These are phyloP conservation scores for Suricata suricatta DNA, from an alignment of 2,113 vertebrate species.

Conservation along the genomic window DNA sequence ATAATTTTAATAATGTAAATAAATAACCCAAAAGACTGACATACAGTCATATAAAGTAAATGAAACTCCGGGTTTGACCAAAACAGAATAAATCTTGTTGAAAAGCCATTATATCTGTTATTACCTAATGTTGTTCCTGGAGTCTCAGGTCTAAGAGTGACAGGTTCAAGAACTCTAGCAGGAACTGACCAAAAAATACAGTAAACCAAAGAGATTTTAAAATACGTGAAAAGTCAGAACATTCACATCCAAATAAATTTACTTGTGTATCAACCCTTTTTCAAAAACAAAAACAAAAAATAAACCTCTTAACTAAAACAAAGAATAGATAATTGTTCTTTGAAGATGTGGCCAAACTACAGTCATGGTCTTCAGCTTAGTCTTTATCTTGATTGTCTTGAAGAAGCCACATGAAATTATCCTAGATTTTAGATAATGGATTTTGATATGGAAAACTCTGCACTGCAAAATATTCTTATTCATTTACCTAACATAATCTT, in stretches of 20 bases:
- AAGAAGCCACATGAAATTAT: not conserved
- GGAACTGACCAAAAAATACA: slow-evolving; percentile 67
- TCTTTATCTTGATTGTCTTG: not conserved
- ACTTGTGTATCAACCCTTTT: not conserved
- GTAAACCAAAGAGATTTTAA: slow-evolving; percentile 54
- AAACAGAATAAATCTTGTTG: not conserved
- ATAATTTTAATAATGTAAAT: slow-evolving; percentile 17
- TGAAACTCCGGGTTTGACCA: not conserved
- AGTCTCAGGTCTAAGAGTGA: slow-evolving; percentile 72
- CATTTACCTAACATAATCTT: not conserved
- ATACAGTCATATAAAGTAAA: not conserved
- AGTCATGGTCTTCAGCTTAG: not conserved
- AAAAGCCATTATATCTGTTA: not conserved
- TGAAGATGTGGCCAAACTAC: not conserved
- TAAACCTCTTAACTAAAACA: not conserved
- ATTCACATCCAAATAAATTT: not conserved
- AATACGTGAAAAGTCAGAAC: not conserved
- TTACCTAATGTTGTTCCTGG: slow-evolving; percentile 80
- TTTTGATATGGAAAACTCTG: not conserved
- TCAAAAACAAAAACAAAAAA: not conserved
- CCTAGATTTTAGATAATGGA: not conserved
- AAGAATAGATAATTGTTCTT: not conserved
- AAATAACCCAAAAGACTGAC: not conserved
- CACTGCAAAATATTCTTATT: not conserved
- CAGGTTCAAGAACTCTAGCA: slow-evolving; percentile 70